These are phyloP conservation scores for Chelonia mydas DNA, from an alignment of 2,797 vertebrate genomes.

Conservation along the genomic window DNA sequence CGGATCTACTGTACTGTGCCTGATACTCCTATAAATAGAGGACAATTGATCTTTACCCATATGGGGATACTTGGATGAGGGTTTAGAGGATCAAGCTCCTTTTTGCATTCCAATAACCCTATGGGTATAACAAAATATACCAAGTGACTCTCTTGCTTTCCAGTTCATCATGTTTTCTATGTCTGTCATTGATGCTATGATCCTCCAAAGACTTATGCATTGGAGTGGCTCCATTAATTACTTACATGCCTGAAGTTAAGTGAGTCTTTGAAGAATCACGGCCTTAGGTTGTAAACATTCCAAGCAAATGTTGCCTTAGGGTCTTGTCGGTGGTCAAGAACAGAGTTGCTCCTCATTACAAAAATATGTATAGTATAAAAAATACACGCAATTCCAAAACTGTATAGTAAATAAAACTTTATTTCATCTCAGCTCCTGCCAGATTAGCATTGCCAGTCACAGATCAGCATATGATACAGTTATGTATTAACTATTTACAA, in stretches of 20 bases:
- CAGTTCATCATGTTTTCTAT: background rate
- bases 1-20: background rate
- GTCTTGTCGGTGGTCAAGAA: background rate
- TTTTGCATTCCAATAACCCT: background rate
- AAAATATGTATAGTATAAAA: slow-evolving; percentile 30
- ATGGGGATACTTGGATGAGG: fast-evolving
- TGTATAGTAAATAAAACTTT: slow-evolving; percentile 94
- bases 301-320: background rate
- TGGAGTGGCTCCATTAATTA: background rate
- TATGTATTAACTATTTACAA: slow-evolving; percentile 89
- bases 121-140: background rate
- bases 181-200: background rate
- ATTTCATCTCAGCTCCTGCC: slow-evolving; percentile 88
- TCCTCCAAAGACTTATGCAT: background rate
- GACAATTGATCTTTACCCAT: background rate
- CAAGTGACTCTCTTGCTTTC: background rate
- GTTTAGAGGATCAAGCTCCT: background rate
- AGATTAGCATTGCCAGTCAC: slow-evolving; percentile 87
- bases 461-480: slow-evolving; percentile 86
- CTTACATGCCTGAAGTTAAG: background rate
- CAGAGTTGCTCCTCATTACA: background rate
- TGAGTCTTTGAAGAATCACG: background rate
- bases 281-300: background rate
- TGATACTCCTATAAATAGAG: background rate
- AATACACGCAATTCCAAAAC: slow-evolving; percentile 22